Conservation (phyloP, 2,888 invertebrate genomes). For the Lasioglossum morio region DNA sequence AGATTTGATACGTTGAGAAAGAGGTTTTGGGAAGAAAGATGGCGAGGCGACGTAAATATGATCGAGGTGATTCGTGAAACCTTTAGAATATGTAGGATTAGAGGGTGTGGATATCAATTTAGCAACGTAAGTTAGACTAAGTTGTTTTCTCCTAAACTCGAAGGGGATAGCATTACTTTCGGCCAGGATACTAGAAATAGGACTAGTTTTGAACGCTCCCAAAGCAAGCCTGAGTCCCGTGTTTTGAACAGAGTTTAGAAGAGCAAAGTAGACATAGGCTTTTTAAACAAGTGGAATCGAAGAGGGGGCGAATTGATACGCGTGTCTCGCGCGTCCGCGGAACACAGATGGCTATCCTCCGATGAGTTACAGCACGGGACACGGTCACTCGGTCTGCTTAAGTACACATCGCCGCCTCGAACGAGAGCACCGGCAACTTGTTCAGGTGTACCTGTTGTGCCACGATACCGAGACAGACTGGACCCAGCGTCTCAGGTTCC, state of each 20-base stretch:
- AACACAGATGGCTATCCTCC: slow-evolving; percentile 57
- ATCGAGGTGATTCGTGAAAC: too few species aligned
- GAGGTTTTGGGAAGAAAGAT: too few species aligned
- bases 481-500: slow-evolving; percentile 18
- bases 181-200: not conserved
- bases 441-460: slow-evolving; percentile 42
- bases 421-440: slow-evolving; percentile 61
- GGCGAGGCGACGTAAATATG: too few species aligned
- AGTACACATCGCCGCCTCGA: slow-evolving; percentile 28
- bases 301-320: not conserved
- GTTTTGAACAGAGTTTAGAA: slow-evolving; percentile 11
- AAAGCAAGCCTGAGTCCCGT: not conserved
- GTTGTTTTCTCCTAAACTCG: too few species aligned
- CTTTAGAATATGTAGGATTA: too few species aligned
- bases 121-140: too few species aligned
- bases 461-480: slow-evolving; percentile 45
- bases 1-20: too few species aligned
- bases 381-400: slow-evolving; percentile 15
- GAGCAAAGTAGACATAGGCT: not conserved
- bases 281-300: not conserved
- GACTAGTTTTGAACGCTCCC: slow-evolving; percentile 19
- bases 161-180: not conserved
- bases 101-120: too few species aligned
- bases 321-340: not conserved
- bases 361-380: slow-evolving; percentile 50